Base-by-base conservation (phyloP, 2,888 invertebrate genomes). In the Crepidodera aurea region DNA sequence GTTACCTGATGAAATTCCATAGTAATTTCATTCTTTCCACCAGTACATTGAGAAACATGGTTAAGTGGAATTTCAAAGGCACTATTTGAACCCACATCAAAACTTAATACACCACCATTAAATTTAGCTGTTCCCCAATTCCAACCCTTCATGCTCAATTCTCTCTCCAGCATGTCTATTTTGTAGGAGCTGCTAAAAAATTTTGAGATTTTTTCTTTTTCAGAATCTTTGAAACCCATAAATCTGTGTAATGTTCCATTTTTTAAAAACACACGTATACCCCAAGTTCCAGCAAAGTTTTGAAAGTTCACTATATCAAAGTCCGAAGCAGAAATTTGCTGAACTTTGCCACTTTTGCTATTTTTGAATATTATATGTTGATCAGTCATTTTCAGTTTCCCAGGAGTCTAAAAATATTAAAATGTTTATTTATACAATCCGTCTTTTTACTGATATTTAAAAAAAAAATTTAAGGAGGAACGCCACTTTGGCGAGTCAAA, bases 111-210 rank as follows among this genome's bases (percentile, higher is more conserved):
- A 0, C 93, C 90, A 1, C 95, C 98, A 72, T 89, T 90, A 78
- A 99, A 98, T 72, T 93, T 92, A 0, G 96, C 95, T 0, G 93
- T 92, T 22, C 99, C 99, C 96, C 98, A 99, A 81, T 99, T 99
- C 98, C 98, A 99, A 0, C 99, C 99, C 79, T 96, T 97, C 1
- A 98, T 84, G 67, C 96, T 93, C 54, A 96, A 82, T 75, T 99
- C 98, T 74, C 93, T 94, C 74, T 94, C 95, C 46, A 94, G 83
- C 88, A 98, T 88, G 60, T 93, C 91, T 71, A 92, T 90, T 22
- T 89, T 86, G 80, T 96, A 98, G 69, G 91, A 89, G 4, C 86
- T 84, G 67, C 90, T 87, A 71, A 98, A 92, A 80, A 95, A 98
- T 72, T 93, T 92, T 0, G 92, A 90, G 42, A 99, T 86, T 79